Evolutionary conservation across 1,140 invertebrate genomes (phyloP).

Genomic region (Drosophila obscura): DNA sequence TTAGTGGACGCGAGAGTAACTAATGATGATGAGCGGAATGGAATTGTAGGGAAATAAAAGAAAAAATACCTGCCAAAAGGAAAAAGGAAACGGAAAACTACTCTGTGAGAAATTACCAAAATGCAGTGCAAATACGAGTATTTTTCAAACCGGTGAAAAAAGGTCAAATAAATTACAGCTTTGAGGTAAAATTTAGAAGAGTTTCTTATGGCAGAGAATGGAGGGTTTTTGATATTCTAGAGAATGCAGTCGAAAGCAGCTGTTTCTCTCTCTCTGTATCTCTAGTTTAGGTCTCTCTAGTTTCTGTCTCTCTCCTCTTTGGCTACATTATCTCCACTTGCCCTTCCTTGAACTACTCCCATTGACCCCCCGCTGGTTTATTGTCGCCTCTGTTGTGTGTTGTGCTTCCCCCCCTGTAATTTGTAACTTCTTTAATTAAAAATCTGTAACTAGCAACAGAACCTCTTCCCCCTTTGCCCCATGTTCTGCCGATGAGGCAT

Average conservation of each 20-base stretch:
- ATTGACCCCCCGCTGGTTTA: background rate
- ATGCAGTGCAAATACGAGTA: no score
- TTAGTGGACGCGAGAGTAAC: constrained; percentile 3
- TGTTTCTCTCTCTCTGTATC: no score
- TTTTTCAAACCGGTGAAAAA: no score
- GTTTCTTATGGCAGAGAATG: no score
- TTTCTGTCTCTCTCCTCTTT: constrained; percentile 11
- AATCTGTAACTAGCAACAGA: constrained; percentile 34
- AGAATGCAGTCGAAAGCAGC: no score
- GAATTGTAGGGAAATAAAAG: background rate
- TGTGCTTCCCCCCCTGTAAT: constrained; percentile 26
- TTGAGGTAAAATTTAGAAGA: no score
- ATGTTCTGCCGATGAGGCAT: background rate
- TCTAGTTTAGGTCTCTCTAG: no score
- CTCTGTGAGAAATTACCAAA: no score
- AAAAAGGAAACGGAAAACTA: no score
- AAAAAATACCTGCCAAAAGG: background rate
- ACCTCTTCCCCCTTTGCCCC: background rate
- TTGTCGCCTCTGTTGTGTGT: constrained; percentile 1
- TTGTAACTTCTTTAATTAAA: constrained; percentile 71
- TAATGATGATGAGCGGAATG: constrained; percentile 20
- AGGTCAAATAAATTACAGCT: no score
- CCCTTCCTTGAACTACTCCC: background rate
- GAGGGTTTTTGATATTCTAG: no score
- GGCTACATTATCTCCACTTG: background rate